These are phyloP conservation scores for Eupleurogrammus muticus DNA, from an alignment of 2,797 vertebrate species.

Conservation along the genomic window DNA sequence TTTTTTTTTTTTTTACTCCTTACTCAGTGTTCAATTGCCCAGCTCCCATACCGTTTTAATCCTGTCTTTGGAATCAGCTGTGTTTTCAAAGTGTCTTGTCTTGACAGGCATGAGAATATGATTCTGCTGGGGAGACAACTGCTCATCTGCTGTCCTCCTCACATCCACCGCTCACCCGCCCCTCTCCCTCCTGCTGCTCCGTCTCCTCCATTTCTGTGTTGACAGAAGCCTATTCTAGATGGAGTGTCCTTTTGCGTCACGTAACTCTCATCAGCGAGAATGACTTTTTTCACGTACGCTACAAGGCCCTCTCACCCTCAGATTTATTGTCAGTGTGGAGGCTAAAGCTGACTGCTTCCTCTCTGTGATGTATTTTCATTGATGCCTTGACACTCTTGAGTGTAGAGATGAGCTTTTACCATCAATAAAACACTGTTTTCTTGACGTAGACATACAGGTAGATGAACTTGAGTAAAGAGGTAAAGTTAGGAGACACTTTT, in stretches of 20 bases:
- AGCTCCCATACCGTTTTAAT: conserved; percentile 46
- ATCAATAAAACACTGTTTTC: conserved; percentile 79
- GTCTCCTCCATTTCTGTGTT: conserved; percentile 60
- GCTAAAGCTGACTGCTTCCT: conserved; percentile 78
- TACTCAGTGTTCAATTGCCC: conserved; percentile 32
- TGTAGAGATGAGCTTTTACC: conserved; percentile 76
- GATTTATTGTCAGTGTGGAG: conserved; percentile 82
- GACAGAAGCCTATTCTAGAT: conserved; percentile 79
- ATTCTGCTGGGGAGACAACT: conserved; percentile 58
- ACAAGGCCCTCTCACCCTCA: conserved; percentile 73
- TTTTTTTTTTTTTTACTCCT: conserved; percentile 30
- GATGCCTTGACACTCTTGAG: conserved; percentile 74
- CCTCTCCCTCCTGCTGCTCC: conserved; percentile 39
- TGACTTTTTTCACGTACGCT: conserved; percentile 68
- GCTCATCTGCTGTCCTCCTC: conserved; percentile 67
- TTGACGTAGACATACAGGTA: conserved; percentile 62
- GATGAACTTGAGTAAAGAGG: conserved; percentile 38
- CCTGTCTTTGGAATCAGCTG: conserved; percentile 32
- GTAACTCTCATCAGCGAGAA: conserved; percentile 80
- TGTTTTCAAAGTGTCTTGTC: conserved; percentile 52
- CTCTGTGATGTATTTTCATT: conserved; percentile 82
- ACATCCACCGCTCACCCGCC: conserved; percentile 53
- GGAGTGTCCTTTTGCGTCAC: conserved; percentile 83
- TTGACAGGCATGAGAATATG: conserved; percentile 59
- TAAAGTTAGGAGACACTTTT: conserved; percentile 11